A percentile compares a stretch with the other conserved stretches of the same genome.
phyloP scores from a whole-genome alignment of 2,888 invertebrate genomes.

The Tachina lurida region DNA sequence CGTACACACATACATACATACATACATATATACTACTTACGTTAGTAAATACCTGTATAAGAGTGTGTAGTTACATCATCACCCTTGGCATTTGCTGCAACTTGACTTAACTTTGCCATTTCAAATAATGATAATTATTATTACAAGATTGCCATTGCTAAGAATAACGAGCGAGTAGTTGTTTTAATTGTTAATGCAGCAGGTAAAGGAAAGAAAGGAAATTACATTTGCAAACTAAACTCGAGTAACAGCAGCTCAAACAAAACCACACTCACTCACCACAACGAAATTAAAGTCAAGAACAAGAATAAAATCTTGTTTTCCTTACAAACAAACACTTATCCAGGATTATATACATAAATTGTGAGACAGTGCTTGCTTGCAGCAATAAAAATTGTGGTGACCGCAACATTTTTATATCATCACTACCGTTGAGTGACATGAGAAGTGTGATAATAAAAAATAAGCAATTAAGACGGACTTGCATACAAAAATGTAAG shows the following conservation, averaged over 20 bases:
- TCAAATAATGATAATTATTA: constrained; percentile 20
- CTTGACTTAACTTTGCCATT: constrained; percentile 36
- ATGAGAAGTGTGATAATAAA: constrained; percentile 3
- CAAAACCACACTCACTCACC: background rate
- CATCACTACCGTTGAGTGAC: constrained; percentile 8
- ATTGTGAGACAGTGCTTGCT: too few species aligned
- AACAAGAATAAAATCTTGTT: background rate
- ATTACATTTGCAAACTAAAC: background rate
- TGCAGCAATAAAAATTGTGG: background rate
- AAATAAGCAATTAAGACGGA: background rate
- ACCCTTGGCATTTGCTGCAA: constrained; percentile 50
- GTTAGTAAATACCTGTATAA: constrained; percentile 30
- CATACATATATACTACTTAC: too few species aligned
- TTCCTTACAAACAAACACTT: background rate
- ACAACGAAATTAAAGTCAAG: constrained; percentile 3
- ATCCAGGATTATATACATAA: background rate
- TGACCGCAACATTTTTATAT: constrained; percentile 39
- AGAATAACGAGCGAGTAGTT: background rate
- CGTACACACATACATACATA: too few species aligned
- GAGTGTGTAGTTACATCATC: constrained; percentile 37
- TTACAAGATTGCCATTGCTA: constrained; percentile 3
- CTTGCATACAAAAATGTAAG: background rate
- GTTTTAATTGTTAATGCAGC: background rate
- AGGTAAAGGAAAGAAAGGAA: too few species aligned
- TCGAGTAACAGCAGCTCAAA: background rate